Percentiles rank a stretch among this genome's conserved stretches.
Evolutionary conservation across 2,797 vertebrate species (phyloP).

Genomic region (Clarias platycephalus): DNA sequence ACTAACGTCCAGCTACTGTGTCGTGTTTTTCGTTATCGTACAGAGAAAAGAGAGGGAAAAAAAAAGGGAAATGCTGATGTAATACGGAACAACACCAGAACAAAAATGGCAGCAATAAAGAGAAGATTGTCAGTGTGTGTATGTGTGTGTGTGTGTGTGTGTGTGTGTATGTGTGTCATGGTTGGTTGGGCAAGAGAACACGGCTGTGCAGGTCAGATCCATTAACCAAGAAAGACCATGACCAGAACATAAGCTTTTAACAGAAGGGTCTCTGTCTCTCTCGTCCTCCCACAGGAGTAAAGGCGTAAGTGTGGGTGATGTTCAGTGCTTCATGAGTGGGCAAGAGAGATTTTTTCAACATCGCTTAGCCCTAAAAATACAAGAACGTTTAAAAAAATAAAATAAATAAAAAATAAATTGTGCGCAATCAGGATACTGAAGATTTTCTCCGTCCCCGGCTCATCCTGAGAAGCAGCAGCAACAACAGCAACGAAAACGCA

Average conservation of each 20-base stretch:
- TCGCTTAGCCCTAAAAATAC: background rate
- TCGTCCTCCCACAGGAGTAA: conserved; percentile 28
- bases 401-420: background rate
- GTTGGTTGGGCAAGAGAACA: conserved; percentile 48
- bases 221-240: conserved; percentile 58
- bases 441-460: conserved; percentile 37
- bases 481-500: conserved; percentile 68
- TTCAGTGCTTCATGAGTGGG: conserved; percentile 20
- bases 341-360: conserved; percentile 1
- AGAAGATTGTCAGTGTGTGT: conserved; percentile 25
- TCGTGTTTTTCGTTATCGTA: conserved; percentile 61
- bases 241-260: conserved; percentile 60
- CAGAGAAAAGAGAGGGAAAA: background rate
- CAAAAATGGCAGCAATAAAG: conserved; percentile 56
- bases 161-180: conserved; percentile 39
- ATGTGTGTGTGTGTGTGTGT: background rate
- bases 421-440: background rate
- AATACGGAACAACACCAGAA: conserved; percentile 57
- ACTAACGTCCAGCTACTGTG: conserved; percentile 70
- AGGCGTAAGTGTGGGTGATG: conserved; percentile 34
- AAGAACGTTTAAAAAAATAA: background rate
- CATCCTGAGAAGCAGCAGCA: conserved; percentile 65
- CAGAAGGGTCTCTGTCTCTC: conserved; percentile 39
- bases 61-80: conserved; percentile 54
- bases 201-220: conserved; percentile 51